Base-by-base conservation (phyloP, 2,888 invertebrate genomes). In the Troides oblongomaculatus region DNA sequence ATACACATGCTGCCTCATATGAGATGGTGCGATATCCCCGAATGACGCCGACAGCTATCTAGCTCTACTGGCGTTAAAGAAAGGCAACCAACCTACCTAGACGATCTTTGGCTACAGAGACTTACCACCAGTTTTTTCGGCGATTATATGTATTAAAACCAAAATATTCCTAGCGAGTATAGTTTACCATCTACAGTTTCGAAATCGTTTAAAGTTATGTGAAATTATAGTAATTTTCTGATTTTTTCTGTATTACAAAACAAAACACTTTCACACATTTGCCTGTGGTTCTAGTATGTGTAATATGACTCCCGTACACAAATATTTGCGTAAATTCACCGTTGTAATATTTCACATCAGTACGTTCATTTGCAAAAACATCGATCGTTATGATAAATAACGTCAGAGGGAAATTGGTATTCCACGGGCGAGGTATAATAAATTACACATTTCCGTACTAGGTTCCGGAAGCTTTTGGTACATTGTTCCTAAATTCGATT, bases 341-440 rank as follows among this genome's bases (percentile, higher is more conserved):
- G 39, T 39, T 6, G 39, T 6, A 62, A 66, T 66, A 62, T 39
- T 66, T 66, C 62, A 62, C 61, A 21, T 62, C 12, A 56, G 21
- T 39, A 23, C 61, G 61, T 66, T 66, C 66, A 66, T 66, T 61
- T 66, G 61, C 66, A 66, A 62, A 56, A 66, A 66, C 66, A 66
- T 66, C 66, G 66, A 66, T 66, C 66, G 66, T 66, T 61, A 66
- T 62, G 62, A 66, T 62, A 66, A 66, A 66, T 66, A 66, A 56
- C 66, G 62, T 66, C 66, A 62, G 56, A 56, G 61, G 66, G 62
- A 62, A 66, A 66, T 66, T 66, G 66, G 66, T 66, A 39, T 66
- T 66, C 61, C 66, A 62, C 61, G 61, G 50, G 61, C 66, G 66
- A 46, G 36, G 66, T 39, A 23, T 39, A 66, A 62, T 66, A 66